Evolutionary conservation across 2,888 invertebrate genomes (phyloP).

Genomic region (Philereme transversata): DNA sequence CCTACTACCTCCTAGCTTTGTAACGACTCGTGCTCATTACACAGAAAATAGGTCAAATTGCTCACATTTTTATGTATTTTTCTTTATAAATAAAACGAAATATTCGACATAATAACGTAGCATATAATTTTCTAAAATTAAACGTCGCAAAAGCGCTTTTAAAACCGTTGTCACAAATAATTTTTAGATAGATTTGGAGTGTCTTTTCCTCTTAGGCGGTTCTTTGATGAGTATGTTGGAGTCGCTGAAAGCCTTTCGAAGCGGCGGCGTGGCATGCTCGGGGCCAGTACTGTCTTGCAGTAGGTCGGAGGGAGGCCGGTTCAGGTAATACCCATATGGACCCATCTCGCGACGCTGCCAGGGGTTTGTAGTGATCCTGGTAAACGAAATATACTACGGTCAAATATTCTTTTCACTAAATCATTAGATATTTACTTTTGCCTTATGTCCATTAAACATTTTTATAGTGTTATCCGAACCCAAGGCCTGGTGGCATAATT

Average conservation of each 20-base stretch:
- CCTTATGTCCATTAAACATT: no score
- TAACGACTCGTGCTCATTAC: no score
- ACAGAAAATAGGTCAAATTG: no score
- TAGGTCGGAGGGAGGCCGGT: slow-evolving; percentile 68
- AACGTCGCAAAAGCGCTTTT: neutral
- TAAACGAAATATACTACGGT: no score
- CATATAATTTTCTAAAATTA: slow-evolving; percentile 15
- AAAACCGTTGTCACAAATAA: neutral
- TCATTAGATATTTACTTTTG: no score
- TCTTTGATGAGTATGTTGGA: slow-evolving; percentile 64
- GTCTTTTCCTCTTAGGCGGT: slow-evolving; percentile 63
- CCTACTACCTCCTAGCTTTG: no score
- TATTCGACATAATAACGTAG: slow-evolving; percentile 1
- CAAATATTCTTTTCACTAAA: no score
- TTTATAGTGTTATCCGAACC: no score
- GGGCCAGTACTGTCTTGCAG: slow-evolving; percentile 49
- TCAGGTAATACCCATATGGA: slow-evolving; percentile 84
- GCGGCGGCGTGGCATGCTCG: slow-evolving; percentile 46
- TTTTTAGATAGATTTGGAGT: slow-evolving; percentile 70
- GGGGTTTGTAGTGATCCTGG: slow-evolving; percentile 84
- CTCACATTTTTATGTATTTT: no score
- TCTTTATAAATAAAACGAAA: neutral
- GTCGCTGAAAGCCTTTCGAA: slow-evolving; percentile 68
- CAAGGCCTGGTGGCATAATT: no score
- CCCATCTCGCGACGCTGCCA: slow-evolving; percentile 85